Conservation (phyloP, 2,797 vertebrate genomes). For the Gadopsis marmoratus region DNA sequence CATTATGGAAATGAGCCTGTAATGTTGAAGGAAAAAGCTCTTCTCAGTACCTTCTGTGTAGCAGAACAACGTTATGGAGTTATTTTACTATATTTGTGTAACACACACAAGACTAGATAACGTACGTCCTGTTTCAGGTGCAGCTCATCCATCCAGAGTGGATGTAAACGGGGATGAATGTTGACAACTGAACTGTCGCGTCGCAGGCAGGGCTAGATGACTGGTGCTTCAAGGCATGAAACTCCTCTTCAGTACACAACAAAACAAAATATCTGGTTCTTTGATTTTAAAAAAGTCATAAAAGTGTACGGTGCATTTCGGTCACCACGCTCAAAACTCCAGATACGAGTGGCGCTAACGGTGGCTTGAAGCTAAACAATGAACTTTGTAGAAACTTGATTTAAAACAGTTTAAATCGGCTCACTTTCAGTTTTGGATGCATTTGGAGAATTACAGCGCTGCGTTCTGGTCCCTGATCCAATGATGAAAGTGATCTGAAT, state of each 20-base stretch:
- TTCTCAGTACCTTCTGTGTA: neutral
- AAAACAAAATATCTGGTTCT: neutral
- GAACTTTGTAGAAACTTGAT: neutral
- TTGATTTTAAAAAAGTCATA: neutral
- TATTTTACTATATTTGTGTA: neutral
- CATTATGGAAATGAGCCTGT: neutral
- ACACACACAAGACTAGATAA: no score
- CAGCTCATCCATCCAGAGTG: neutral
- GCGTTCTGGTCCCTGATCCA: no score
- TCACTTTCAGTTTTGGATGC: no score
- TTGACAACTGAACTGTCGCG: no score
- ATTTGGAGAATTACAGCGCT: no score
- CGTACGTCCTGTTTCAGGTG: no score
- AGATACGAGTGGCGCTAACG: neutral
- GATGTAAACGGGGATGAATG: neutral
- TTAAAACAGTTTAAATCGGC: no score
- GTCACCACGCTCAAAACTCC: no score
- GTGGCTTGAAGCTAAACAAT: neutral
- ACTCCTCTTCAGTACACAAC: neutral
- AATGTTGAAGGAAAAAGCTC: neutral
- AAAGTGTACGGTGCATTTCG: neutral
- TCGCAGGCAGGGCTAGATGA: no score
- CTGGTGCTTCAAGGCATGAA: neutral
- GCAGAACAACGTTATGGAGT: neutral
- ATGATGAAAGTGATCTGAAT: neutral